These are phyloP conservation scores for Eristalinus aeneus DNA, from an alignment of 2,888 invertebrate species.

Conservation along the genomic window DNA sequence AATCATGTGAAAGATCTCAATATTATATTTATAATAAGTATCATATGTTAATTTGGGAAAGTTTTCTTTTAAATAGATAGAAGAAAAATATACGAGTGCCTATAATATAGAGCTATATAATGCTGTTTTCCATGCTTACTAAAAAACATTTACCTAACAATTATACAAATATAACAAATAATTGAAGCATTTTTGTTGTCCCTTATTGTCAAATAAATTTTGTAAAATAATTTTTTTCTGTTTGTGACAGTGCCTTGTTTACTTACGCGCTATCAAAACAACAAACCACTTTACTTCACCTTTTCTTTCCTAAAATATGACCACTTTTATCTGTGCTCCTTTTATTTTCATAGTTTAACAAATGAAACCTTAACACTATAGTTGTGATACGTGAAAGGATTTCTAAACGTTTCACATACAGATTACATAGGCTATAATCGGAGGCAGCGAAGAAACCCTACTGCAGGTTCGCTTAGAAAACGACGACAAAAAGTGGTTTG, in stretches of 20 bases:
- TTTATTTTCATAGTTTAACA: slow-evolving; percentile 43
- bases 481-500: slow-evolving; percentile 65
- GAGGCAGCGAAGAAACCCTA: slow-evolving; percentile 32
- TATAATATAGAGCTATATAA: too few relatives aligned
- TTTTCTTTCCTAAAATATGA: slow-evolving; percentile 42
- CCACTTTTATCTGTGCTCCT: slow-evolving; percentile 41
- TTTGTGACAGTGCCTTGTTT: slow-evolving; percentile 26
- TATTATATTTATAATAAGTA: too few relatives aligned
- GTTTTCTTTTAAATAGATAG: too few relatives aligned
- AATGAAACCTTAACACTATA: slow-evolving; percentile 67
- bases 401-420: slow-evolving; percentile 47
- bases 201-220: too few relatives aligned
- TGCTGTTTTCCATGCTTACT: too few relatives aligned
- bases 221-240: too few relatives aligned
- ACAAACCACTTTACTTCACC: slow-evolving; percentile 57
- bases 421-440: slow-evolving; percentile 54
- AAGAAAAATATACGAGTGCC: too few relatives aligned
- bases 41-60: slow-evolving; percentile 1
- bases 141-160: too few relatives aligned
- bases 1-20: slow-evolving; percentile 19
- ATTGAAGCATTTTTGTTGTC: too few relatives aligned
- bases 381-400: slow-evolving; percentile 62
- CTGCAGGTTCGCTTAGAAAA: slow-evolving; percentile 53
- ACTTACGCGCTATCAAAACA: slow-evolving; percentile 53
- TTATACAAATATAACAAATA: too few relatives aligned